These are phyloP conservation scores for Cotesia congregata DNA, from an alignment of 2,888 invertebrate genomes.

Conservation along the genomic window DNA sequence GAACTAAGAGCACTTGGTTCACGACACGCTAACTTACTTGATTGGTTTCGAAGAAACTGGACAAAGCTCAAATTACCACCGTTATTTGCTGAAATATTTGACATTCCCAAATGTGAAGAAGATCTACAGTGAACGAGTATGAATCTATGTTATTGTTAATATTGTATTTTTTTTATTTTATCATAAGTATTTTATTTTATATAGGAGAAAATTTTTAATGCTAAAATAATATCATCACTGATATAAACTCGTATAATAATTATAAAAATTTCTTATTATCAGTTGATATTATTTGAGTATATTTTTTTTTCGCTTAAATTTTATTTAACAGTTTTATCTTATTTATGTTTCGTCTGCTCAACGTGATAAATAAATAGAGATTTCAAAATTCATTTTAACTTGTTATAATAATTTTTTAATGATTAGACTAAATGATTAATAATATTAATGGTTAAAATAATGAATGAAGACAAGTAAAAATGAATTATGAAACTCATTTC, in stretches of 20 bases:
- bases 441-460: background rate
- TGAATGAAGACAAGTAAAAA: background rate
- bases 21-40: slow-evolving; percentile 86
- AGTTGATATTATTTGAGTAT: too few relatives aligned
- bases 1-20: slow-evolving; percentile 86
- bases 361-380: slow-evolving; percentile 1
- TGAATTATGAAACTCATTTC: background rate
- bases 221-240: too few relatives aligned
- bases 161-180: background rate
- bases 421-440: background rate
- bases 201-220: too few relatives aligned
- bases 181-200: too few relatives aligned
- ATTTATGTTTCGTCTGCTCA: slow-evolving; percentile 2
- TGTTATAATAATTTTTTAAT: background rate
- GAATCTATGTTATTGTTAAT: background rate
- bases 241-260: too few relatives aligned
- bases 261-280: too few relatives aligned
- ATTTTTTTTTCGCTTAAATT: background rate
- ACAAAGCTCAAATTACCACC: slow-evolving; percentile 87
- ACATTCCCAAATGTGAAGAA: slow-evolving; percentile 90
- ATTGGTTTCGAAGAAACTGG: slow-evolving; percentile 94
- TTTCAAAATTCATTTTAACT: background rate
- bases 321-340: background rate
- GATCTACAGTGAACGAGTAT: slow-evolving; percentile 72
- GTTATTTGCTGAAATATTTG: slow-evolving; percentile 96